These are phyloP conservation scores for Leguminivora glycinivorella DNA, from an alignment of 1,140 invertebrate genomes.

Conservation along the genomic window DNA sequence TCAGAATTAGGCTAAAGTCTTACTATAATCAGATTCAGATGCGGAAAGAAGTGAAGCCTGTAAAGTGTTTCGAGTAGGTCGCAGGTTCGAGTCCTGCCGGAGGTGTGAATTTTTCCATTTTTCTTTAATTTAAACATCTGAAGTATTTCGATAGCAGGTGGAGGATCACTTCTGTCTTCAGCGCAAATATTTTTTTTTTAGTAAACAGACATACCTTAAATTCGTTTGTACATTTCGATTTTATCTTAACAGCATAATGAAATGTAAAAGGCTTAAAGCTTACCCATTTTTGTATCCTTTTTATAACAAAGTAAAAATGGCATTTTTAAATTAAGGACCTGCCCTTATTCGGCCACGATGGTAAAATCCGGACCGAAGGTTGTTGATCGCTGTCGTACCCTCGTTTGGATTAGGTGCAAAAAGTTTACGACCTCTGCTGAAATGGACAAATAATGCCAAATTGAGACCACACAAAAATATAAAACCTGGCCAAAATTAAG, in stretches of 20 bases:
- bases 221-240: background rate
- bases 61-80: too few species aligned
- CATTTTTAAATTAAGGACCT: slow-evolving; percentile 16
- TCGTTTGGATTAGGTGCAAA: slow-evolving; percentile 15
- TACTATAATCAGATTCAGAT: too few species aligned
- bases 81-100: too few species aligned
- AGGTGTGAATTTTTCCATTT: too few species aligned
- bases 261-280: background rate
- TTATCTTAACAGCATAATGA: slow-evolving; percentile 9
- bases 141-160: too few species aligned
- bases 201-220: background rate
- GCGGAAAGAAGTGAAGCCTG: too few species aligned
- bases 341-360: slow-evolving; percentile 12
- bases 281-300: background rate
- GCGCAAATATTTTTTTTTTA: too few species aligned
- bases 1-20: too few species aligned
- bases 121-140: too few species aligned
- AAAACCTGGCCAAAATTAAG: too few species aligned
- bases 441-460: background rate
- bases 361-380: slow-evolving; percentile 3
- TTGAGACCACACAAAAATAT: background rate
- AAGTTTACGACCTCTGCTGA: slow-evolving; percentile 13
- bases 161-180: too few species aligned
- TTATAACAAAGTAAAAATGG: background rate
- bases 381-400: slow-evolving; percentile 16